Base-by-base conservation (phyloP, 2,888 invertebrate species). In the Apomyelois bistriatella region DNA sequence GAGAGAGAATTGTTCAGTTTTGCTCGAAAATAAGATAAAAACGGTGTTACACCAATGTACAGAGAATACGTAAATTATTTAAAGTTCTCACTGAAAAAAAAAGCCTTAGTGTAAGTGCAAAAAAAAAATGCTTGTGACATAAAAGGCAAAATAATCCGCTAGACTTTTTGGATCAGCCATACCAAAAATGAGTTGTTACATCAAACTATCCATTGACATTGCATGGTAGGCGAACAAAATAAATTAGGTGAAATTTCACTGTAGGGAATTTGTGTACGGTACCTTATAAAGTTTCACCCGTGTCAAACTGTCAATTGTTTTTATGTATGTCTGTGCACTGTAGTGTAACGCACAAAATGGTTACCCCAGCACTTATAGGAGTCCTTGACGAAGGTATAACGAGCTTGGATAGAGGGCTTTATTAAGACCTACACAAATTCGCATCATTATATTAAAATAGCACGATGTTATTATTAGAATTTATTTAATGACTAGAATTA, bases 201-300 rank as follows among this genome's bases (percentile, higher is more conserved):
- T 57, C 53, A 60, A 65, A 52, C 51, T 43, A 56, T 53, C 79
- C 84, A 76, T 70, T 72, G 77, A 69, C 74, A 40, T 54, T 80
- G 88, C 86, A 86, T 84, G 85, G 79, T 85, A 87, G 79, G 82
- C 71, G 61, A 70, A 70, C n/a, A 72, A 40, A 50, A 58, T 47
- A 57, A 59, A 58, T 58, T 58, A 64, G 48, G 42, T 66, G 62
- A 55, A 61, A 64, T 61, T 57, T 75, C 78, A 76, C 74, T 69
- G 61, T 83, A 85, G 83, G 86, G 85, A 85, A 88, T 89, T 89
- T 89, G 89, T 89, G 88, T 88, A 88, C 76, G 89, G 88, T 89
- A 86, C 89, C 89, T 89, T 88, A 85, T 86, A 89, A 90, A 89
- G 89, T 90, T 90, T 90, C 89, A 90, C 89, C 89, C 89, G 85